Evolutionary conservation across 2,113 vertebrate genomes (phyloP).

Genomic region (Rhea americana): DNA sequence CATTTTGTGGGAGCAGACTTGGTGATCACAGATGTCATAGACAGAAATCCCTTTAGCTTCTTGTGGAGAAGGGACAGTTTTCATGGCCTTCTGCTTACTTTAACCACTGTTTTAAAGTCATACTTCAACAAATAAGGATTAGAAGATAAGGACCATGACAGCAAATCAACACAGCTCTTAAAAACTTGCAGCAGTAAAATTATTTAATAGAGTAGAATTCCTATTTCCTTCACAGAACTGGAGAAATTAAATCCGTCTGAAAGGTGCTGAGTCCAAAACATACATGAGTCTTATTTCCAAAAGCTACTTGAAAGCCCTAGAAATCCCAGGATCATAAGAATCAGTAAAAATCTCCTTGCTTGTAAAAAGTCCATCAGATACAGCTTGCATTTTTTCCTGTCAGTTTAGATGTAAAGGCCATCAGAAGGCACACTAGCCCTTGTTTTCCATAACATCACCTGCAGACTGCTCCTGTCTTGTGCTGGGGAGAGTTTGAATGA

Average conservation of each 20-base stretch:
- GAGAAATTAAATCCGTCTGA: background rate
- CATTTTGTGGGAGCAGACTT: too few relatives aligned
- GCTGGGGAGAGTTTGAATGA: background rate
- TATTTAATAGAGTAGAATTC: background rate
- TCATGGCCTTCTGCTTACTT: background rate
- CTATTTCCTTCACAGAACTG: background rate
- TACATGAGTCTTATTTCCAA: background rate
- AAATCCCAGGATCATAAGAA: background rate
- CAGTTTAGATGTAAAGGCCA: background rate
- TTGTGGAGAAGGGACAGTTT: background rate
- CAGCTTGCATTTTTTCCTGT: conserved; percentile 15
- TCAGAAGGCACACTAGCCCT: background rate
- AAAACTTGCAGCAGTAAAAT: background rate
- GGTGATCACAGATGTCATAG: background rate
- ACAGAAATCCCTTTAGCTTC: background rate
- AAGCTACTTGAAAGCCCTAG: background rate
- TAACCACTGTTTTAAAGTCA: background rate
- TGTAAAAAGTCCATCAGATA: background rate
- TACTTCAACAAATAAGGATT: background rate
- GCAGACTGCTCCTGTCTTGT: background rate
- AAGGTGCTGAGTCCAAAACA: background rate
- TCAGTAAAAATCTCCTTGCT: background rate
- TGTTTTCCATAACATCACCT: background rate
- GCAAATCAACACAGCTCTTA: background rate
- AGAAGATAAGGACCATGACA: background rate